These are phyloP conservation scores for Nannospalax galili DNA, from an alignment of 2,113 vertebrate genomes.

Conservation along the genomic window DNA sequence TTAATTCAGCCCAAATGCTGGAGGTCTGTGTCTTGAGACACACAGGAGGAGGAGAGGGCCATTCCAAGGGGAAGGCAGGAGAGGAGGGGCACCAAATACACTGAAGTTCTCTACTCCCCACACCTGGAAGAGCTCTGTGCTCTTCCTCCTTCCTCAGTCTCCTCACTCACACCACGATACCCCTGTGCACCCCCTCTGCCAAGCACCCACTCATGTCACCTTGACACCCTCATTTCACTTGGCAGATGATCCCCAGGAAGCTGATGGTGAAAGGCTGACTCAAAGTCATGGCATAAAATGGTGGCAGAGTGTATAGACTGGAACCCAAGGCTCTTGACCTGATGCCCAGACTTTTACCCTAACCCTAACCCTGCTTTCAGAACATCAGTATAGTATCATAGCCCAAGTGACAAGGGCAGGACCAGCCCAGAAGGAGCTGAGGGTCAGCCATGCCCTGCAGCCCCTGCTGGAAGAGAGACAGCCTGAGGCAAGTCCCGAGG, in stretches of 20 bases:
- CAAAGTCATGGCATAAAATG: not conserved
- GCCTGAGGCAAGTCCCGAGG: not conserved
- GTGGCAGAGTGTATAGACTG: not conserved
- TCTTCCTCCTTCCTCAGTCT: not conserved
- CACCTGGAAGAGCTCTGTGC: no score
- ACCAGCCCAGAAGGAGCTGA: not conserved
- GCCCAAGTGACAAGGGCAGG: not conserved
- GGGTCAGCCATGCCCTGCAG: not conserved
- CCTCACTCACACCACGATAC: not conserved
- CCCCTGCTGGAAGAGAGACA: not conserved
- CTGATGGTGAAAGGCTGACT: not conserved
- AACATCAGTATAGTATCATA: not conserved
- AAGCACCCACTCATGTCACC: not conserved
- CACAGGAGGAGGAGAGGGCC: not conserved
- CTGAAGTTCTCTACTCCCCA: not conserved
- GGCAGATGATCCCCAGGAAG: not conserved
- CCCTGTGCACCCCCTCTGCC: not conserved
- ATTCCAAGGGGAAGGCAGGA: constrained; percentile 56
- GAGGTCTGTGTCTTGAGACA: constrained; percentile 51
- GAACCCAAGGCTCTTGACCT: not conserved
- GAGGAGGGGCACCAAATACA: not conserved
- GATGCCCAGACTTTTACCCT: not conserved
- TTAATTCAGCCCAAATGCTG: constrained; percentile 80
- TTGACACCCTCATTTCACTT: not conserved
- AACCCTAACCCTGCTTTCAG: not conserved